Base-by-base conservation (phyloP, 2,797 vertebrate genomes). In the Etheostoma perlongum region DNA sequence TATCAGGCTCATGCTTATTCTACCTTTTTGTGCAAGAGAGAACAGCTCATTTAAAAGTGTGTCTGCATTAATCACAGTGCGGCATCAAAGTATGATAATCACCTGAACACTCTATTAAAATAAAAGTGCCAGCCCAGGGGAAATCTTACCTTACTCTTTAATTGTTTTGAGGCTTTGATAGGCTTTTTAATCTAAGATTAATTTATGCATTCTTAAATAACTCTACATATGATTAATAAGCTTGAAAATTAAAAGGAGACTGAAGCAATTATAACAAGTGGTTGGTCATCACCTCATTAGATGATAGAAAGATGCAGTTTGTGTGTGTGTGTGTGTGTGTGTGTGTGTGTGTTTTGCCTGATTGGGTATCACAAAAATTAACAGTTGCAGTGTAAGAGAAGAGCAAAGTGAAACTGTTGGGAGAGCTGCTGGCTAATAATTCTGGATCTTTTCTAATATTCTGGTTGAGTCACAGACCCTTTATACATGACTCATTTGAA, bases 151-250 rank as follows among this genome's bases (percentile, higher is more conserved):
- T 98, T 97, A 98, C 97, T 98, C 97, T 99, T 95, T 99, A 99
- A 99, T 99, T 99, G 98, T 99, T 99, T 98, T 97, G 96, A 98
- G 97, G 96, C 96, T 97, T 97, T 99, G 97, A 99, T 98, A 96
- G 97, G 97, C 96, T 99, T 99, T 96, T 99, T 98, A 99, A 98
- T 99, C 97, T 96, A 97, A 99, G 97, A 99, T 99, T 99, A 99
- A 99, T 99, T 99, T 98, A 99, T 99, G 97, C 97, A 98, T 97
- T 99, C 98, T 99, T 99, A 98, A 99, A 99, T 99, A 99, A 99
- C 97, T 98, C 97, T 98, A 97, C 97, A 97, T 99, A 98, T 99
- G 97, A 99, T 99, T 99, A 99, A 99, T 99, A 99, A 97, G 96
- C 96, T 97, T 96, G 97, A 97, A 99, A 98, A 98, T 99, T 98